These are phyloP conservation scores for Harlomillsia oculata DNA, from an alignment of 1,140 invertebrate species.

Conservation along the genomic window DNA sequence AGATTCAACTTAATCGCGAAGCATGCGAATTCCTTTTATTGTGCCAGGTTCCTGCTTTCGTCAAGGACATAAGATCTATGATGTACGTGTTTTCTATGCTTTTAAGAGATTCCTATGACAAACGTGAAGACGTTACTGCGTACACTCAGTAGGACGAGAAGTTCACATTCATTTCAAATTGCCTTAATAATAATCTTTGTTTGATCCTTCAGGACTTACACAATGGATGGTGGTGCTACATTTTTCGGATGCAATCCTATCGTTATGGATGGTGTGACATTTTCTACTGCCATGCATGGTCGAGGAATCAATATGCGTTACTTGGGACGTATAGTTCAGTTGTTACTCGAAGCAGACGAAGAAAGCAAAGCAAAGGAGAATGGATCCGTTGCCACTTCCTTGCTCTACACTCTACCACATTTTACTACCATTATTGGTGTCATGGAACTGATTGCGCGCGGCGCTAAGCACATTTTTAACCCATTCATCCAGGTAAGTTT, in stretches of 20 bases:
- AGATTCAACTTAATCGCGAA: slow-evolving; percentile 52
- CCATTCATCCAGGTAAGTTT: slow-evolving; percentile 67
- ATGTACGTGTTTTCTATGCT: slow-evolving; percentile 47
- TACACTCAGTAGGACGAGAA: neutral
- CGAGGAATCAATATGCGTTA: slow-evolving; percentile 96
- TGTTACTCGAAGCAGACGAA: slow-evolving; percentile 27
- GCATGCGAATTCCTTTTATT: slow-evolving; percentile 89
- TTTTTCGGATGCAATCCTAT: slow-evolving; percentile 35
- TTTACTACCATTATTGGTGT: slow-evolving; percentile 82
- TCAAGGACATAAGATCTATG: slow-evolving; percentile 33
- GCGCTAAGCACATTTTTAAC: slow-evolving; percentile 88
- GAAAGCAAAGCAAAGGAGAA: slow-evolving; percentile 10
- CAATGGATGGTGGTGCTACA: slow-evolving; percentile 34
- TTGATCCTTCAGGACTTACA: slow-evolving; percentile 30
- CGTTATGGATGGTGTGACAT: slow-evolving; percentile 79
- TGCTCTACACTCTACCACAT: slow-evolving; percentile 62
- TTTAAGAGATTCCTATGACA: neutral
- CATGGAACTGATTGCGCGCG: slow-evolving; percentile 72
- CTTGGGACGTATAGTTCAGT: slow-evolving; percentile 51
- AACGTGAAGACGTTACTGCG: neutral
- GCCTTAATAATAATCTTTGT: neutral
- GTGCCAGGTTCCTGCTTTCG: slow-evolving; percentile 86
- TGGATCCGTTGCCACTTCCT: slow-evolving; percentile 52
- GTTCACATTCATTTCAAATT: neutral
- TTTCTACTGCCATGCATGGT: slow-evolving; percentile 86